Percentiles rank a stretch among this genome's conserved stretches.
phyloP scores from a whole-genome alignment of 2,113 vertebrate species.

The Clarias macrocephalus region DNA sequence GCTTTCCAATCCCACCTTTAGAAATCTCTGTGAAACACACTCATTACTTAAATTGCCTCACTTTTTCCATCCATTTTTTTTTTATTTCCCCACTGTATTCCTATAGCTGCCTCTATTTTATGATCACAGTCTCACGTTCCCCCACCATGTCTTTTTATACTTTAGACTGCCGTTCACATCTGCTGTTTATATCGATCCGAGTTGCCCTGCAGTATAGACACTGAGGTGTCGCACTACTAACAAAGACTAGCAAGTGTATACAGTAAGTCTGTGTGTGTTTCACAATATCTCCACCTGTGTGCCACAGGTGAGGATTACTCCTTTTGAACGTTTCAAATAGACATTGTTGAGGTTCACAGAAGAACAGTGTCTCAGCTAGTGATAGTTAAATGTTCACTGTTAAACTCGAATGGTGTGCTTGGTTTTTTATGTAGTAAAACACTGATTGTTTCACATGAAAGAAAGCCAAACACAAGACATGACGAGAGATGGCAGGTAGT shows the following conservation, averaged over 20 bases:
- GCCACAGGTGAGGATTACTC: not conserved
- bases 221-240: not conserved
- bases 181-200: not conserved
- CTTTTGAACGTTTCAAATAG: not conserved
- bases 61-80: slow-evolving; percentile 29
- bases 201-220: not conserved
- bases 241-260: not conserved
- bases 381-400: not conserved
- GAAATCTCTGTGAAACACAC: not conserved
- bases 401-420: not conserved
- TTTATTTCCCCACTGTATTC: slow-evolving; percentile 25
- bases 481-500: not conserved
- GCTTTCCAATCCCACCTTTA: slow-evolving; percentile 22
- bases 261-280: not conserved
- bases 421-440: not conserved
- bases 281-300: too few species aligned
- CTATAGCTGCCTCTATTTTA: not conserved
- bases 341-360: not conserved
- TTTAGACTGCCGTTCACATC: not conserved
- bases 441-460: not conserved
- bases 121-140: slow-evolving; percentile 5
- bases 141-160: not conserved
- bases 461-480: not conserved
- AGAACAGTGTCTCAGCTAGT: not conserved
- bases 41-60: not conserved